phyloP scores from a whole-genome alignment of 2,888 invertebrate genomes.

The Aporophyla nigra region DNA sequence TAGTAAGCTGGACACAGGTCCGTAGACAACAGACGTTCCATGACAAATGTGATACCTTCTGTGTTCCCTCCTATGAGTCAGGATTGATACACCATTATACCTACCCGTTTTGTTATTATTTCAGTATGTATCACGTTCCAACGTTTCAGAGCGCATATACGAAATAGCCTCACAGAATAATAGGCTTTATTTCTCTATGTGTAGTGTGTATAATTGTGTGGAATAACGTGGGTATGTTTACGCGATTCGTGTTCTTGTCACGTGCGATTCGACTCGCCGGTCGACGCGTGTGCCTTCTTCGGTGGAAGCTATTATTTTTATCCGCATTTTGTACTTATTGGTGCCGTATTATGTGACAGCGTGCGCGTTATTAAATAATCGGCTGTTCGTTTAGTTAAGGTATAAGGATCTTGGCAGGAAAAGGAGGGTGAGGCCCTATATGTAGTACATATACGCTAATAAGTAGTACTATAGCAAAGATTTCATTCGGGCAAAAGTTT shows the following conservation, averaged over 20 bases:
- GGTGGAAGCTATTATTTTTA: constrained; percentile 84
- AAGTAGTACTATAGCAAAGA: background rate
- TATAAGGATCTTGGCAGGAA: constrained; percentile 50
- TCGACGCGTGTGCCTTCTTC: constrained; percentile 79
- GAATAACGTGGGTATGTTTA: constrained; percentile 71
- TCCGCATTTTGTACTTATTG: constrained; percentile 86
- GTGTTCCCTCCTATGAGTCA: constrained; percentile 64
- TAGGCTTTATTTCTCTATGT: constrained; percentile 56
- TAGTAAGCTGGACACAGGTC: constrained; percentile 44
- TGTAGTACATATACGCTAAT: background rate
- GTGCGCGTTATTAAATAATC: constrained; percentile 80
- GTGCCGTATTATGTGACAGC: constrained; percentile 81
- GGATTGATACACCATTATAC: constrained; percentile 74
- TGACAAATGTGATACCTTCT: constrained; percentile 64
- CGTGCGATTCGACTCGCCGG: constrained; percentile 82
- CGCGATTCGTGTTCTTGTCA: constrained; percentile 83
- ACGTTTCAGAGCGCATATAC: constrained; percentile 76
- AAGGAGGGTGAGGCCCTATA: background rate
- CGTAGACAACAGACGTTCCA: constrained; percentile 38
- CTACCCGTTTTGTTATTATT: constrained; percentile 77
- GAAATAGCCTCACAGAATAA: constrained; percentile 27
- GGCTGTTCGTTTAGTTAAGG: constrained; percentile 73
- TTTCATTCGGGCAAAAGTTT: background rate
- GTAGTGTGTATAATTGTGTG: constrained; percentile 73
- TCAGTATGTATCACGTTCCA: constrained; percentile 82